Evolutionary conservation across 2,113 vertebrate genomes (phyloP), one percentile per base, ranked within the genome.

Genomic region (Apeltes quadracus): DNA sequence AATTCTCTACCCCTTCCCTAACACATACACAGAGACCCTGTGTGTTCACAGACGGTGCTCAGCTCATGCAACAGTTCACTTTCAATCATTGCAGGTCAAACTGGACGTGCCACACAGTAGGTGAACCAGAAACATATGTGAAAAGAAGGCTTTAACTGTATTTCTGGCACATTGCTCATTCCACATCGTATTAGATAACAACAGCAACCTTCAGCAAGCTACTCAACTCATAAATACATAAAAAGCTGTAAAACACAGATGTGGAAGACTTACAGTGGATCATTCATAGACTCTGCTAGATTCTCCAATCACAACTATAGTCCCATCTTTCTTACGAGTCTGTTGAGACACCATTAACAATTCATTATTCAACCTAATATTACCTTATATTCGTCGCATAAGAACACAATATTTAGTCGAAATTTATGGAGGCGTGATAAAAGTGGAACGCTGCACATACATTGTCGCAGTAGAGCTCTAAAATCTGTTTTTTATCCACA

Each of bases 401-500:
- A 38, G 69, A 76, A 61, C 68, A 53, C 62, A 75, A 61, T 70
- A 63, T 72, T 74, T 61, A 76, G 87, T 74, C 77, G 87, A 84
- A 88, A 88, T 83, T 58, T 27, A 88, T 87, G 79, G 5, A 57
- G 22, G 5, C 3, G 58, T 78, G 48, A 81, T 77, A 50, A 84
- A 87, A 80, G 78, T 4, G 57, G 34, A 74, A 63, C 7, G 39
- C 34, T 54, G 63, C 58, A 57, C 69, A 79, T 81, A 64, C 72
- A 77, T 73, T 76, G 69, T 75, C 61, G 76, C 65, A 72, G 55
- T 66, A 84, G 75, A 75, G 78, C 61, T 25, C 53, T 48, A 32
- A 43, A 69, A 61, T 71, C 57, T 74, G 54, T 58, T 78, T 78
- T 77, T 74, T 69, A 71, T 82, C 62, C 25, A 34, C 71, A 64